Evolutionary conservation across 1,140 invertebrate genomes (phyloP), one percentile per base, ranked within the genome.

Genomic region (Drosophila yakuba): DNA sequence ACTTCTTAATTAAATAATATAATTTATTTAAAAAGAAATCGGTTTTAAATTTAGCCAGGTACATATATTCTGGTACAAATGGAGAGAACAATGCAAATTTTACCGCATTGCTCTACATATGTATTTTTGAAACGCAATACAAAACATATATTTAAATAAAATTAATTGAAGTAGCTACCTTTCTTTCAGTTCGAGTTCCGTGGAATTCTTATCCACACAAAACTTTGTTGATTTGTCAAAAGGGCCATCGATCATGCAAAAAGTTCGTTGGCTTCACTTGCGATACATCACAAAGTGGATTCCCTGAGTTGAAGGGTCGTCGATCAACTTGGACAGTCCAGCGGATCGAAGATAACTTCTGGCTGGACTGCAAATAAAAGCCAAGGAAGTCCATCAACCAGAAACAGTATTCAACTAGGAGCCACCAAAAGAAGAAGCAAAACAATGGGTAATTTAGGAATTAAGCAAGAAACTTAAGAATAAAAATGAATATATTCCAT

Each of bases 201-300:
- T 10, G 25, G 2, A 35, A n/a, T 3, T 47, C 23, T 38, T 28
- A 43, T 44, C 32, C 17, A 44, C 23, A 8, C 7, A 32, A 32
- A 36, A 44, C 4, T n/a, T 71, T 71, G 45, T 59, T 59, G 54
- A 59, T 25, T 15, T 28, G 44, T 28, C 7, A 23, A 39, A 28
- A 11, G 4, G 10, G 6, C 44, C 44, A 74, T 74, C 69, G 72
- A 74, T 74, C 72, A 74, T 74, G 72, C 69, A 48, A 28, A 74
- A 63, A 35, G 60, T 39, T 39, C 0, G 25, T 28, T 66, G 23
- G 15, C 14, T 69, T 47, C 28, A 15, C 44, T 36, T 15, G 23
- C 71, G 45, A 74, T 74, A n/a, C 23, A 74, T 74, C 72, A 74
- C 39, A 20, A 17, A 50, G 32, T 52, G 20, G 32, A 44, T 48